Conservation (phyloP, 2,113 vertebrate genomes). For the Microtus ochrogaster region DNA sequence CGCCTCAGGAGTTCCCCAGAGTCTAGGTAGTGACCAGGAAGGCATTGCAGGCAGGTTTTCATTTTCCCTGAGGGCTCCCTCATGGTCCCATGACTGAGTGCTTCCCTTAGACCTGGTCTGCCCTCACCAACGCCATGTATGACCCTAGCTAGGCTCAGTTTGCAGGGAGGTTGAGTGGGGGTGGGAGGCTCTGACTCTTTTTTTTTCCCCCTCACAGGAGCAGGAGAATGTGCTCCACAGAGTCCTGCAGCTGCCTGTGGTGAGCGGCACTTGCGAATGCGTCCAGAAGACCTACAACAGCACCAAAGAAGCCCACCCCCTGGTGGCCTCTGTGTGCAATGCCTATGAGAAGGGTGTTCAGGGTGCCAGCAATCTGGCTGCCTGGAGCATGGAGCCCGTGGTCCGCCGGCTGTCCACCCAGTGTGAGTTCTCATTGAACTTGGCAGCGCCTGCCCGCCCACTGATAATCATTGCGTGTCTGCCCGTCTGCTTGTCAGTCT, state of each 20-base stretch:
- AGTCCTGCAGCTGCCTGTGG: constrained; percentile 87
- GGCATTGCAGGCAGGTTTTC: background rate
- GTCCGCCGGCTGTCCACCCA: constrained; percentile 88
- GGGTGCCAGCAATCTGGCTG: constrained; percentile 83
- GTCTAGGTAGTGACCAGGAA: background rate
- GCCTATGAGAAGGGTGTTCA: constrained; percentile 87
- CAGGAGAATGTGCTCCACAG: constrained; percentile 87
- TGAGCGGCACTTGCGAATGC: constrained; percentile 85
- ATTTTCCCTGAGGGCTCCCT: background rate
- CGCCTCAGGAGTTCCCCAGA: background rate
- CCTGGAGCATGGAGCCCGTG: constrained; percentile 87
- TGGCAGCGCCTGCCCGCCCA: background rate
- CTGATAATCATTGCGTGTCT: background rate
- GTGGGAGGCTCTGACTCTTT: accelerated
- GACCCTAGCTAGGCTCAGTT: background rate
- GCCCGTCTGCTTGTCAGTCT: background rate
- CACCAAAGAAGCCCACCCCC: constrained; percentile 88
- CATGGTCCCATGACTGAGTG: background rate
- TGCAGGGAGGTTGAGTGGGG: accelerated
- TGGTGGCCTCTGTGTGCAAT: constrained; percentile 86
- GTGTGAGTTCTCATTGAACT: constrained; percentile 78
- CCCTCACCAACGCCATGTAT: accelerated
- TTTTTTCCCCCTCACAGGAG: accelerated
- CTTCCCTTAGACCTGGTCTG: background rate
- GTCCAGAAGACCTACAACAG: constrained; percentile 87